Base-by-base conservation (phyloP, 2,888 invertebrate species). In the Neria commutata region DNA sequence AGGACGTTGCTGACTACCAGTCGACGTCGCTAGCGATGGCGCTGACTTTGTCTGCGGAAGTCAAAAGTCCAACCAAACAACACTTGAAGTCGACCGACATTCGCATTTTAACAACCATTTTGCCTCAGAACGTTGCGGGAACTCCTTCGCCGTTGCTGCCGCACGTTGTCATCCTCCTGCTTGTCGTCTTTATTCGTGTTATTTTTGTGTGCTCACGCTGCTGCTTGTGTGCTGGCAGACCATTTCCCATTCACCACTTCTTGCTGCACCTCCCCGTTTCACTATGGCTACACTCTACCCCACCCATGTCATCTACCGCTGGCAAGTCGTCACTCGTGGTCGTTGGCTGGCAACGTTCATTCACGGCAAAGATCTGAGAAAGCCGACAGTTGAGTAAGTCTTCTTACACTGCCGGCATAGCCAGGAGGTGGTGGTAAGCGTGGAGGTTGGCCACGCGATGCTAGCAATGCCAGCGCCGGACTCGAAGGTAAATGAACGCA, bases 1-100 rank as follows among this genome's bases (percentile, higher is more conserved):
- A n/a, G n/a, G n/a, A n/a, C n/a, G n/a, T n/a, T n/a, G n/a, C n/a
- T n/a, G n/a, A n/a, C n/a, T n/a, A n/a, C n/a, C 14, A 33, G 33
- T 10, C 14, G 14, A 6, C 33, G 33, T 10, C 33, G 14, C 33
- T 33, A 14, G 33, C 33, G 33, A 6, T 33, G 33, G 14, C 33
- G 33, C 33, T 14, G 33, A 33, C 33, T 33, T 33, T 33, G 62
- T 64, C 64, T 60, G 67, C 72, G 74, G 75, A 74, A 73, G 72
- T 72, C 65, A 68, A 72, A 69, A 73, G 70, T 68, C 66, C 68
- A 62, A 60, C 3, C 24, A 25, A 16, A 40, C 23, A 3, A 67
- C 68, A 69, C 65, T 67, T 67, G 64, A 60, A 54, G 46, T 54
- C 58, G 59, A 60, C 56, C 64, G 60, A 25, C 55, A 59, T 60